Base-by-base conservation (phyloP, 1,140 invertebrate genomes). In the Drosophila repleta region DNA sequence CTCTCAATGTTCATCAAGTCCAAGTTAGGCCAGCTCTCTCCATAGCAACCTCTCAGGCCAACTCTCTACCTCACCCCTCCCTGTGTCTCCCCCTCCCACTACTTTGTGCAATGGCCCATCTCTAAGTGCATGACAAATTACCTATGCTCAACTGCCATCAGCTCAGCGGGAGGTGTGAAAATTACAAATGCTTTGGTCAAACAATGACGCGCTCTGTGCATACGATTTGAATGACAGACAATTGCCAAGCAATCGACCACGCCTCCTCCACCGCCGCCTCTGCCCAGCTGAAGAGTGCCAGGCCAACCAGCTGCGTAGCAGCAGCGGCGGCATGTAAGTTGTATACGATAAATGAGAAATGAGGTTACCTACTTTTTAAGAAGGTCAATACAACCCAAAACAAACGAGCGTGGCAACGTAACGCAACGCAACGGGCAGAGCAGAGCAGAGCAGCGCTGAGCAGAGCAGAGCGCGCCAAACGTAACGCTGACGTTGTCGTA, bases 291-390 rank as follows among this genome's bases (percentile, higher is more conserved):
- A 39, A 55, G 51, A 62, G 65, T 53, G 57, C 11, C 15, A n/a
- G 41, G 37, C 17, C 51, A 55, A 41, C 20, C 35, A 51, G 55
- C 45, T n/a, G 48, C 49, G 29, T 20, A 66, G 55, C 67, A 67
- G 56, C 53, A 35, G 26, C 68, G 37, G 72, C 75, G 62, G 76
- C 80, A 85, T 90, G 87, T 90, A 90, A 90, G 87, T 90, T 90
- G 87, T 90, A 90, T 74, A 90, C 87, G 87, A 90, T 90, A 90
- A 90, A 90, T 90, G 87, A 77, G 87, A 90, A 90, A 90, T 90
- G 87, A 90, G 87, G 87, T 90, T 90, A 90, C 87, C 87, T 90
- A 90, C 87, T 90, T 90, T 90, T 90, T 85, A 90, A 90, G 87
- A 90, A 90, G 87, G 87, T 90, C 87, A 90, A 87, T 87, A 88